Evolutionary conservation across 2,113 vertebrate species (phyloP).

Genomic region (Cyanoderma ruficeps): DNA sequence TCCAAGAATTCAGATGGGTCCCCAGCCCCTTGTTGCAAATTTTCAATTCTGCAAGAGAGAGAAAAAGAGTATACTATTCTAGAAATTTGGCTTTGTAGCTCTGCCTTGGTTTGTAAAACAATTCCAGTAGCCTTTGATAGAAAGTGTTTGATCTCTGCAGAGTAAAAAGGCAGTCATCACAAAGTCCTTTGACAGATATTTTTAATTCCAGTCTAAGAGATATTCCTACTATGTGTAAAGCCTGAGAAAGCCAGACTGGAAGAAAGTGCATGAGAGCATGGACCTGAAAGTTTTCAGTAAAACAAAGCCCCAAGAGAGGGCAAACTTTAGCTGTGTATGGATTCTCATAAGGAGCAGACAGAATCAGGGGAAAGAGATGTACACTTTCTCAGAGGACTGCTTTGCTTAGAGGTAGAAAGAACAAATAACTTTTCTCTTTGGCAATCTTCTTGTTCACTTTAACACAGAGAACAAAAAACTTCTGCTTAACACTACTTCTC

Average conservation of each 20-base stretch:
- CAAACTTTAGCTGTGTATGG: neutral
- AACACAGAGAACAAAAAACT: neutral
- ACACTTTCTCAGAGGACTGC: neutral
- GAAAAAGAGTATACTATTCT: neutral
- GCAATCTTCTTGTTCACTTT: neutral
- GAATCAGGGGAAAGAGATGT: neutral
- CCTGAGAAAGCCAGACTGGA: neutral
- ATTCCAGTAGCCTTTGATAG: neutral
- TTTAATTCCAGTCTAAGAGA: neutral
- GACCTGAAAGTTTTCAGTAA: neutral
- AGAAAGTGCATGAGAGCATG: neutral
- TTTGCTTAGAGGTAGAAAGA: neutral
- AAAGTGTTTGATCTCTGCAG: neutral
- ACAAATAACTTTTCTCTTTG: neutral
- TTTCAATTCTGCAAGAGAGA: slow-evolving; percentile 67
- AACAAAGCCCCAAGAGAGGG: neutral
- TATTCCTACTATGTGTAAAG: neutral
- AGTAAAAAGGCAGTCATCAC: neutral
- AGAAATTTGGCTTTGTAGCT: neutral
- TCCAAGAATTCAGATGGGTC: slow-evolving; percentile 84
- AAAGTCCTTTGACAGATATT: neutral
- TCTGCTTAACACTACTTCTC: neutral
- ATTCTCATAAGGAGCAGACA: neutral
- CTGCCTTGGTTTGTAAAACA: neutral
- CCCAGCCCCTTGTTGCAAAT: slow-evolving; percentile 72